Percentiles rank a stretch among this genome's conserved stretches.
Evolutionary conservation across 2,888 invertebrate species (phyloP).

Genomic region (Drosophila atroscutellata): DNA sequence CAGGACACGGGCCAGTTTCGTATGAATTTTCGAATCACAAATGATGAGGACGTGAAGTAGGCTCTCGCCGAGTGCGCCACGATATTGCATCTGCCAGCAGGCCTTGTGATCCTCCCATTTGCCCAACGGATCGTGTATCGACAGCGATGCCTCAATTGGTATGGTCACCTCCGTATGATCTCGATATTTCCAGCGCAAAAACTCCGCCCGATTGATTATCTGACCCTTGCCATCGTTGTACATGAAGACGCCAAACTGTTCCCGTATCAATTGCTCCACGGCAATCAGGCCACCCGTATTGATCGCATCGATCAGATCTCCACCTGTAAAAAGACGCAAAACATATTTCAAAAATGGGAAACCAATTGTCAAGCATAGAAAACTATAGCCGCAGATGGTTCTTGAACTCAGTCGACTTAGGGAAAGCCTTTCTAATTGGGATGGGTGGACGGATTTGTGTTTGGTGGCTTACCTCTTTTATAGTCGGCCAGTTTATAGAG

Average conservation of each 20-base stretch:
- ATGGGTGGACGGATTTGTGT: neutral
- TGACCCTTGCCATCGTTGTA: constrained; percentile 94
- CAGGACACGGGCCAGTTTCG: constrained; percentile 92
- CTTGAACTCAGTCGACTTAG: neutral
- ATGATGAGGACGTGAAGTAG: constrained; percentile 97
- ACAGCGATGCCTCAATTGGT: constrained; percentile 94
- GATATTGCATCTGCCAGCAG: constrained; percentile 98
- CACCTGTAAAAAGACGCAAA: constrained; percentile 86
- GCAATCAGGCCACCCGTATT: constrained; percentile 92
- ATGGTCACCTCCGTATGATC: constrained; percentile 93
- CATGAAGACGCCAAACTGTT: constrained; percentile 95
- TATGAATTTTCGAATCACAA: constrained; percentile 93
- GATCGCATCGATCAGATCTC: constrained; percentile 94
- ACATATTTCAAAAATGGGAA: neutral
- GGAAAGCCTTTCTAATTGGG: neutral
- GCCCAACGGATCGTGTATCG: constrained; percentile 93
- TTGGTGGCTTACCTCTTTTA: constrained; percentile 88
- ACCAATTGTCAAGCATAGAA: neutral
- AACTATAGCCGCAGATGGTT: neutral
- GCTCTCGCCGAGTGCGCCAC: constrained; percentile 98
- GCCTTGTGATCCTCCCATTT: constrained; percentile 96
- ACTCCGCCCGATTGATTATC: constrained; percentile 94
- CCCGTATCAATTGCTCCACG: constrained; percentile 93
- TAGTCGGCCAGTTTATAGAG: constrained; percentile 95
- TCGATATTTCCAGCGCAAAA: constrained; percentile 95